These are phyloP conservation scores for Bombus huntii DNA, from an alignment of 1,140 invertebrate species.

Conservation along the genomic window DNA sequence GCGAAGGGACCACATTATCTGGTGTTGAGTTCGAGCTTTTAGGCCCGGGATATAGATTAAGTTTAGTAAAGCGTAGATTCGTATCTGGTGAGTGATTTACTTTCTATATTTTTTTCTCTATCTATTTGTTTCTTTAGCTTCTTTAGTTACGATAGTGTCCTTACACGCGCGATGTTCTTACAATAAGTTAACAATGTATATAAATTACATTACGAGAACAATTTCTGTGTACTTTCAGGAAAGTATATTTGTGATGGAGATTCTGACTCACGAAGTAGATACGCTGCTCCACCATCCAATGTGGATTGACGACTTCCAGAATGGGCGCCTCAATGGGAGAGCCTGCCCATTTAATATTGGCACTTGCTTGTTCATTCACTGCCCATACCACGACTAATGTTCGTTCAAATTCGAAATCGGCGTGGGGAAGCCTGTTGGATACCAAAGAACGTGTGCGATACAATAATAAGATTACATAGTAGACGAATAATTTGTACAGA, in stretches of 20 bases:
- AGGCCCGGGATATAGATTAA: conserved; percentile 94
- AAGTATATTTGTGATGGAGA: conserved; percentile 96
- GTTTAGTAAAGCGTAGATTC: conserved; percentile 96
- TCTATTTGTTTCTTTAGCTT: no score
- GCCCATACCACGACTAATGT: conserved; percentile 69
- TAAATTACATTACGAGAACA: background rate
- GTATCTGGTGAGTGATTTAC: conserved; percentile 89
- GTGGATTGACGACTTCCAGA: conserved; percentile 78
- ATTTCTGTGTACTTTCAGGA: conserved; percentile 79
- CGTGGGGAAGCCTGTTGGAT: conserved; percentile 59
- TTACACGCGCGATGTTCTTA: background rate
- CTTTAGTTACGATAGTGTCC: background rate
- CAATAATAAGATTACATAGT: conserved; percentile 27
- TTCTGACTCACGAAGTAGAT: conserved; percentile 81
- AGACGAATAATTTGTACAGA: conserved; percentile 37
- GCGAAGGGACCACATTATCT: conserved; percentile 96
- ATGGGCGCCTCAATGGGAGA: conserved; percentile 75
- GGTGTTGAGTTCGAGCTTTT: conserved; percentile 96
- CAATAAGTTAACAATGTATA: background rate
- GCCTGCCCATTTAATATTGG: conserved; percentile 72
- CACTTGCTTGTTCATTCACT: conserved; percentile 75
- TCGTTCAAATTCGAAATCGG: conserved; percentile 51
- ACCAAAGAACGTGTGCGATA: conserved; percentile 54
- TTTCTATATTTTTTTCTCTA: background rate
- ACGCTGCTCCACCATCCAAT: conserved; percentile 78